These are phyloP conservation scores for Seriola rivoliana DNA, from an alignment of 2,113 vertebrate genomes.

Conservation along the genomic window DNA sequence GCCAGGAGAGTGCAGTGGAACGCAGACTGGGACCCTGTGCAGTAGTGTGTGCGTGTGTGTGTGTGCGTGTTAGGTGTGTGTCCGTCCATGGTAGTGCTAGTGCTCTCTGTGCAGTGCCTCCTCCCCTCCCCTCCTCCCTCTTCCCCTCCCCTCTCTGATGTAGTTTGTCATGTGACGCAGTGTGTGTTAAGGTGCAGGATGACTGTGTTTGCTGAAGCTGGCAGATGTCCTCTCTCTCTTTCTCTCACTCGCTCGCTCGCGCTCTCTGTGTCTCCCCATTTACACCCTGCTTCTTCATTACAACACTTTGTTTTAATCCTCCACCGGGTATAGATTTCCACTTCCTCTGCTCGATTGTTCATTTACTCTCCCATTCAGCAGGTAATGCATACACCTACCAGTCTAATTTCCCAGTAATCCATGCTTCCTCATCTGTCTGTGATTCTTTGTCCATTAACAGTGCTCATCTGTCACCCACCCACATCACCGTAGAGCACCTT, in stretches of 20 bases:
- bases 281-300: slow-evolving; percentile 61
- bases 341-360: slow-evolving; percentile 69
- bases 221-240: slow-evolving; percentile 65
- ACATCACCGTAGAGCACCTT: slow-evolving; percentile 41
- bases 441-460: slow-evolving; percentile 69
- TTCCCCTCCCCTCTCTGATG: slow-evolving; percentile 60
- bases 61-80: slow-evolving; percentile 64
- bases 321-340: slow-evolving; percentile 76
- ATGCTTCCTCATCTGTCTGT: slow-evolving; percentile 63
- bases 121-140: slow-evolving; percentile 30
- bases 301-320: slow-evolving; percentile 65
- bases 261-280: slow-evolving; percentile 11
- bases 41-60: slow-evolving; percentile 63
- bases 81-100: slow-evolving; percentile 77
- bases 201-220: slow-evolving; percentile 72
- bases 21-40: slow-evolving; percentile 80
- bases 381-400: slow-evolving; percentile 61
- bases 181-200: slow-evolving; percentile 70
- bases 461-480: slow-evolving; percentile 49
- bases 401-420: slow-evolving; percentile 74
- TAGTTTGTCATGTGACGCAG: slow-evolving; percentile 76
- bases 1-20: slow-evolving; percentile 87
- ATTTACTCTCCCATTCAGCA: slow-evolving; percentile 73
- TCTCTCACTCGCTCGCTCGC: slow-evolving; percentile 28
- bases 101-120: slow-evolving; percentile 80